Evolutionary conservation across 1,140 invertebrate species (phyloP).

Genomic region (Hyles vespertilio): DNA sequence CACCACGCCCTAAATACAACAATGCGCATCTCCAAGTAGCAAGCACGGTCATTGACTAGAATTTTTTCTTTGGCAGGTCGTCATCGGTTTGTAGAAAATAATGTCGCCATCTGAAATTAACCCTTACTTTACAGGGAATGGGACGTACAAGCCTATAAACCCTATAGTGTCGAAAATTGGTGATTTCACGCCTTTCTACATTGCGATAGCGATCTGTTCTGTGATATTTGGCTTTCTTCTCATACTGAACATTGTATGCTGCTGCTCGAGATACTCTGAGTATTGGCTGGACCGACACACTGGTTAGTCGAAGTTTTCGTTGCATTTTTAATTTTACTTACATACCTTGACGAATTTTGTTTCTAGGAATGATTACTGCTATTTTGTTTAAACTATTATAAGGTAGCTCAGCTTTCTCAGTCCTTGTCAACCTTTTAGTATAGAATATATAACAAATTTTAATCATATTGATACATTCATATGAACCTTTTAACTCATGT

Average conservation of each 20-base stretch:
- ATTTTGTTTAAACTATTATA: no score
- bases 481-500: no score
- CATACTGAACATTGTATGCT: constrained; percentile 85
- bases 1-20: constrained; percentile 6
- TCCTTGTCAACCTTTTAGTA: no score
- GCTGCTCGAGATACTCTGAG: constrained; percentile 84
- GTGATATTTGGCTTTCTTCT: constrained; percentile 82
- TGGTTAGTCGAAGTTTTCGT: constrained; percentile 67
- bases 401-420: no score
- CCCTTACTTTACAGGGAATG: constrained; percentile 64
- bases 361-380: no score
- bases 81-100: constrained; percentile 27
- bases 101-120: constrained; percentile 63
- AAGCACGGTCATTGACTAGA: constrained; percentile 16
- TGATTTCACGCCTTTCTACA: constrained; percentile 86
- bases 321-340: background rate
- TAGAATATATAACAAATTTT: no score
- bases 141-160: constrained; percentile 51
- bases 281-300: constrained; percentile 91
- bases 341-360: background rate
- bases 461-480: no score
- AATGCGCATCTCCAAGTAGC: background rate
- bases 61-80: constrained; percentile 62
- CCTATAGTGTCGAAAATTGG: constrained; percentile 58
- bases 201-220: constrained; percentile 85